Conservation (phyloP, 37 sponge, comb jelly and placozoan species). For the Cliona cf. orientalis region DNA sequence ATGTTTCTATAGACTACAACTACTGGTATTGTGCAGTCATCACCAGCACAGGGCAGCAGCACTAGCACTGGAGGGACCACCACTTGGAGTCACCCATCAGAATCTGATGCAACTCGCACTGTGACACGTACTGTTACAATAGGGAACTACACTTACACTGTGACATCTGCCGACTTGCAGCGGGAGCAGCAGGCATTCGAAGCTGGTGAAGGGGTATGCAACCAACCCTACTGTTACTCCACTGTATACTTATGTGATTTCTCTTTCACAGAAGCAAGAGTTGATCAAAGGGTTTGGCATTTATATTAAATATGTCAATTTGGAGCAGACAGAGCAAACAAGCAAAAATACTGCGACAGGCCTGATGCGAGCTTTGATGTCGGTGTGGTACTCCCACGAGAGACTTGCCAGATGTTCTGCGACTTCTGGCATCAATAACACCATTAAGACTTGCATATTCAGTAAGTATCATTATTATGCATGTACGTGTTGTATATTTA, state of each 20-base stretch:
- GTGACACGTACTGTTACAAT: neutral
- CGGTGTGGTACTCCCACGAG: conserved; percentile 29
- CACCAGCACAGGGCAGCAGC: too few species aligned
- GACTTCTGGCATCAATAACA: conserved; percentile 29
- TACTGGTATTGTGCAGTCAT: too few species aligned
- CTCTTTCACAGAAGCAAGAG: neutral
- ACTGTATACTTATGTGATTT: neutral
- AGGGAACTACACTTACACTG: neutral
- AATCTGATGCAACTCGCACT: too few species aligned
- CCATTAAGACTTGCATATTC: neutral
- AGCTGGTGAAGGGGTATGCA: conserved; percentile 1
- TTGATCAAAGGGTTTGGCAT: neutral
- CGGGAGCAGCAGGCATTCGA: neutral
- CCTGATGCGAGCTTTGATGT: conserved; percentile 42
- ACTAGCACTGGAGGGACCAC: too few species aligned
- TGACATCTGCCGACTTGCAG: neutral
- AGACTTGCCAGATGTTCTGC: conserved; percentile 46
- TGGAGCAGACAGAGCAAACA: conserved; percentile 26
- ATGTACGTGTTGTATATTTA: too few species aligned
- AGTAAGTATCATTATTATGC: too few species aligned
- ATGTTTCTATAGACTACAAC: too few species aligned
- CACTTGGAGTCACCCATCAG: too few species aligned
- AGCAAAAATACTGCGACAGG: conserved; percentile 39
- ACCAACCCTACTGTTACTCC: neutral
- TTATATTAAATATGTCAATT: conserved; percentile 24